Evolutionary conservation across 92 coral and sea anemone species (phyloP), one percentile per base, ranked within the genome.

Genomic region (Plumapathes pennacea): DNA sequence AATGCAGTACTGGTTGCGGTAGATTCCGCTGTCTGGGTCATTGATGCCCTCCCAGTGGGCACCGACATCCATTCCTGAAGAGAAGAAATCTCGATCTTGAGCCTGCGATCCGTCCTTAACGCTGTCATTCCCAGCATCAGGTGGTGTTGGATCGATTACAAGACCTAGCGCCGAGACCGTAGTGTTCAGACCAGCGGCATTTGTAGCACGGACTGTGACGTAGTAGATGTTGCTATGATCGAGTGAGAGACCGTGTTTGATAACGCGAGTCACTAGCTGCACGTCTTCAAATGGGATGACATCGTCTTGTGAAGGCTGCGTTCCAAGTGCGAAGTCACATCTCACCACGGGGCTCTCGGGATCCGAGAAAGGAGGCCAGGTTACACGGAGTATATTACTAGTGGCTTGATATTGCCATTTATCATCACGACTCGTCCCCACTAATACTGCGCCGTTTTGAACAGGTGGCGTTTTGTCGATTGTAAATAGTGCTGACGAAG

Each of bases 31-130:
- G 30, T 94, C 90, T 2, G 80, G 76, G 46, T 92, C 98, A 6
- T 50, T 51, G 29, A 91, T 59, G 32, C 45, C 55, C 40, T 88
- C 96, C 98, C 98, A 92, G 59, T 73, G 89, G 2, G 85, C 92
- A 4, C 86, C 53, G 22, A 88, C 49, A 5, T 58, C 48, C 33
- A 55, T 82, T 14, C 45, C 23, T 9, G 74, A 57, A 10, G 88
- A 67, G 18, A 88, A 64, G 40, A 25, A 88, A 21, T 92, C 87
- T 20, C 68, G 54, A 46, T 92, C 98, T 9, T 51, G 50, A 1
- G 62, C 74, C 25, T 63, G 49, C 37, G 8, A n/a, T 6, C 98
- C 98, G 68, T 92, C 98, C 19, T 60, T 67, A 29, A 92, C 76
- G 30, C 87, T 76, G 19, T 40, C 68, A 31, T 88, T 69, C 1